These are phyloP conservation scores for Caenorhabditis brenneri DNA, from an alignment of 1,140 invertebrate genomes.

Conservation along the genomic window DNA sequence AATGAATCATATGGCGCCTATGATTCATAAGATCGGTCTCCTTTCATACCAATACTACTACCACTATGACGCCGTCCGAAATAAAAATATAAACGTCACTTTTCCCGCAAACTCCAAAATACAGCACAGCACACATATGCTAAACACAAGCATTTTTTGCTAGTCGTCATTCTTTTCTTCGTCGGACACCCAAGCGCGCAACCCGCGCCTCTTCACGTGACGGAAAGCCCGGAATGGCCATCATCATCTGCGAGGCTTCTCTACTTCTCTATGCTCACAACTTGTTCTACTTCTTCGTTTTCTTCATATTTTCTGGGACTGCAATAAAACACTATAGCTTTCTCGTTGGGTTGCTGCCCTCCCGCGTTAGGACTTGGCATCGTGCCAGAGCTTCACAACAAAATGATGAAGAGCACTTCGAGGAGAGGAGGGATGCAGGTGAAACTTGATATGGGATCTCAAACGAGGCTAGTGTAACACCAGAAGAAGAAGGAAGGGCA, in stretches of 20 bases:
- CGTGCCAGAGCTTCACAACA: not conserved
- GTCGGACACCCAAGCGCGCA: constrained; percentile 2
- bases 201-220: constrained; percentile 36
- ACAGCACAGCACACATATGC: constrained; percentile 4
- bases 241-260: constrained; percentile 33
- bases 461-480: constrained; percentile 1
- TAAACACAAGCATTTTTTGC: constrained; percentile 21
- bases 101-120: constrained; percentile 32
- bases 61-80: constrained; percentile 18
- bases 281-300: not conserved
- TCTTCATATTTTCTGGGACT: not conserved
- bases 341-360: not conserved
- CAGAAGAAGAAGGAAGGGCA: not conserved
- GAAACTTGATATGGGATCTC: constrained; percentile 31
- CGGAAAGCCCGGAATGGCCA: constrained; percentile 17
- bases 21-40: constrained; percentile 23
- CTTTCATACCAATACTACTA: constrained; percentile 19
- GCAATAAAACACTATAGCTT: constrained; percentile 28
- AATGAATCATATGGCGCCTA: constrained; percentile 31
- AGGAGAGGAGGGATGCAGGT: not conserved
- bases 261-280: not conserved
- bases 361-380: constrained; percentile 25
- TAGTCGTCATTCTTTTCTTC: constrained; percentile 37
- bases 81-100: constrained; percentile 36
- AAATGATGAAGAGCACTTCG: not conserved